Evolutionary conservation across 2,113 vertebrate genomes (phyloP), one percentile per base, ranked within the genome.

Genomic region (Gracilinanus agilis): DNA sequence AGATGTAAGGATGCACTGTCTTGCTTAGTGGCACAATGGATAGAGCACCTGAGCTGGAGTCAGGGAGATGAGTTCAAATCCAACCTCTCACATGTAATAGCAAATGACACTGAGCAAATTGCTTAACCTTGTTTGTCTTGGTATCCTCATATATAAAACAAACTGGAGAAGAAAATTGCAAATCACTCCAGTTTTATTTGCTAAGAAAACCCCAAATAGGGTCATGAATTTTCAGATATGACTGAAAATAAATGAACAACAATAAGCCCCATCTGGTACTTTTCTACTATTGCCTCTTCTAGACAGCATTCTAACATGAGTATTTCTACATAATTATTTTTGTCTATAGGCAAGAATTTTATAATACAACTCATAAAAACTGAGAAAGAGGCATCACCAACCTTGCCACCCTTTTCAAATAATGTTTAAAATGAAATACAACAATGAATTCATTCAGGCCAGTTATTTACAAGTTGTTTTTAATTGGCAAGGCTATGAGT

Each of bases 361-460:
- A 54, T 12, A 93, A 92, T 44, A 94, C 9, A 90, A 94, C 40
- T 23, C 24, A 44, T 29, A 92, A 53, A 53, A 89, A 97, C 75
- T 96, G 90, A 92, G 94, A 16, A 10, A 94, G 92, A n/a, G 91
- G 34, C 94, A 89, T 94, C 95, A 1, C 44, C 24, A 19, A 90
- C 54, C 91, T 92, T 90, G 3, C 29, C 95, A 94, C 49, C 34
- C n/a, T 27, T 54, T 25, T 21, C 44, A 93, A 91, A 92, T 10
- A 91, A 27, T 54, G 49, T 91, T 92, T 24, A 19, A 90, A 91
- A 93, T 90, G 96, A 94, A 94, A 5, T 95, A 55, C 55, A 10
- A 44, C 40, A 3, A 44, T 90, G 24, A 21, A 9, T 29, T 58
- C 92, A 93, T 91, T 54, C 75, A 90, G 9, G 44, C 3, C 88